Conservation (phyloP, 2,797 vertebrate species). For the Notamacropus eugenii region DNA sequence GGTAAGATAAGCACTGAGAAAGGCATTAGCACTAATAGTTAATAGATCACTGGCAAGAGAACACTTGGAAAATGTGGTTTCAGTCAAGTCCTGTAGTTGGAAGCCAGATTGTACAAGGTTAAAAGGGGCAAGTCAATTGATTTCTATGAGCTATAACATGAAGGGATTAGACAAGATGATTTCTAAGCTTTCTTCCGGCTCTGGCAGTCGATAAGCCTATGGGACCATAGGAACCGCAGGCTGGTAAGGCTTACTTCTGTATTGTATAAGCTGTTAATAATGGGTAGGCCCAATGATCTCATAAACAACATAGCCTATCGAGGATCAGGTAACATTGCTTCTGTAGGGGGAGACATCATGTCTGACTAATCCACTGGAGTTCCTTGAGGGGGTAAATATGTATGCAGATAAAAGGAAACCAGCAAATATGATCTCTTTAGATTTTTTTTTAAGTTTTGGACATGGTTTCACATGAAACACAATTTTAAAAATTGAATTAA, state of each 20-base stretch:
- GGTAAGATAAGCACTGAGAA: not conserved
- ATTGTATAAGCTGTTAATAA: not conserved
- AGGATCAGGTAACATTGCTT: constrained; percentile 24
- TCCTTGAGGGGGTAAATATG: constrained; percentile 64
- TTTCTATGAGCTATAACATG: not conserved
- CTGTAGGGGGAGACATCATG: constrained; percentile 64
- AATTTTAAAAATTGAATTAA: constrained; percentile 39
- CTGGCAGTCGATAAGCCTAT: not conserved
- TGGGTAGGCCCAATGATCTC: not conserved
- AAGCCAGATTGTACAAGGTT: not conserved
- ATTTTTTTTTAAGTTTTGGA: constrained; percentile 63
- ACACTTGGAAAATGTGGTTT: not conserved
- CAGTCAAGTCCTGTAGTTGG: not conserved
- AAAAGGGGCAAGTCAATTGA: not conserved
- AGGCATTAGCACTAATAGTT: not conserved
- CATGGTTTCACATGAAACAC: constrained; percentile 64
- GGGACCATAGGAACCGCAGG: not conserved
- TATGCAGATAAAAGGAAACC: constrained; percentile 66
- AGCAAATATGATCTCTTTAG: constrained; percentile 66
- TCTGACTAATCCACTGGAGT: constrained; percentile 68
- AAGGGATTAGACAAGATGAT: not conserved
- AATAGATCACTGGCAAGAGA: not conserved
- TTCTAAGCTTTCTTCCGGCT: not conserved
- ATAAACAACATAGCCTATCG: not conserved
- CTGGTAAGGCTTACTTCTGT: not conserved